These are phyloP conservation scores for Conus betulinus DNA, from an alignment of 1,140 invertebrate genomes.

Conservation along the genomic window DNA sequence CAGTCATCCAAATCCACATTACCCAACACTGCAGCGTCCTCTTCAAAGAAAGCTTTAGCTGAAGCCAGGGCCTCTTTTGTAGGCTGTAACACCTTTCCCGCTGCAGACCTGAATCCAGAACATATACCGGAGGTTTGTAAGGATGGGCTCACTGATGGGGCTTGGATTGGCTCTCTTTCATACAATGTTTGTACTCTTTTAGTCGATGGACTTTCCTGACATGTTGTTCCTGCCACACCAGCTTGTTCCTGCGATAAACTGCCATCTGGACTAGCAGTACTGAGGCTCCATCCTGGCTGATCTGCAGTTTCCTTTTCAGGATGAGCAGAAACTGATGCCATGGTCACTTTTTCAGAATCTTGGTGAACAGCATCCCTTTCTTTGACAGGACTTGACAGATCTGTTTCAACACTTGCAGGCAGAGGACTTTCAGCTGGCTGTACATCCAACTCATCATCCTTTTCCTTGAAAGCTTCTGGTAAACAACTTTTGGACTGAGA, in stretches of 20 bases:
- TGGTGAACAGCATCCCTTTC: not conserved
- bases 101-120: not conserved
- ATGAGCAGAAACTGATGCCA: not conserved
- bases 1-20: not conserved
- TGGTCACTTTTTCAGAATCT: too few species aligned
- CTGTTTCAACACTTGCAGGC: not conserved
- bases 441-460: not conserved
- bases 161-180: not conserved
- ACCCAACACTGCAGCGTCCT: not conserved
- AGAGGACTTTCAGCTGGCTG: not conserved
- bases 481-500: constrained; percentile 5
- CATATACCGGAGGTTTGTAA: not conserved
- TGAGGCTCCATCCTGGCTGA: not conserved
- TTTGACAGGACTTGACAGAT: not conserved
- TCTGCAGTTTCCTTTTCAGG: not conserved
- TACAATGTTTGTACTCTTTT: not conserved
- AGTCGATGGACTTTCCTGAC: not conserved
- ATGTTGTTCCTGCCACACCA: not conserved
- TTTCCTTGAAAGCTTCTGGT: not conserved
- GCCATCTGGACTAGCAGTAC: not conserved
- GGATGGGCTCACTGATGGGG: not conserved
- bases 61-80: not conserved
- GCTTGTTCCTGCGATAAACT: not conserved
- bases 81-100: not conserved
- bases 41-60: not conserved